Evolutionary conservation across 2,888 invertebrate species (phyloP), one percentile per base, ranked within the genome.

Genomic region (Polydrusus tereticollis): DNA sequence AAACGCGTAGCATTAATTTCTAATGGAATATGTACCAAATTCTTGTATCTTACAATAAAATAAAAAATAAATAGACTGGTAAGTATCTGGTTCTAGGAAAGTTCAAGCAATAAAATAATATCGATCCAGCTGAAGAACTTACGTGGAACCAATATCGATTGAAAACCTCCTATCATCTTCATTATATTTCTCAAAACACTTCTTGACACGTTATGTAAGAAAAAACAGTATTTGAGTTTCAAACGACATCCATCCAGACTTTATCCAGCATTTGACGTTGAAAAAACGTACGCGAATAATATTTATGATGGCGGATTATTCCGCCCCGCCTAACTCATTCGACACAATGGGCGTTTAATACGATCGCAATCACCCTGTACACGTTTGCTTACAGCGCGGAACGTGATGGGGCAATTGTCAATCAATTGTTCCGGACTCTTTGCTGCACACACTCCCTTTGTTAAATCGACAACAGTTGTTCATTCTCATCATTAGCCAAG

Each of bases 361-460:
- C 60, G 41, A 33, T 52, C 52, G 41, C 59, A 50, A 68, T 59
- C 58, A 45, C 65, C 65, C 55, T 57, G 59, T 72, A 57, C 58
- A 63, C 59, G 47, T 59, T 64, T 71, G 74, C 74, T 74, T 73
- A 70, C 69, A 38, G 58, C 64, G 74, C 74, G 73, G 67, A 76
- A 70, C 72, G 52, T 62, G 70, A 65, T 62, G 70, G 74, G 72
- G 72, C 70, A 74, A 75, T 76, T 76, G 76, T 75, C 75, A 74
- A 76, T 76, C 76, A 76, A 75, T 76, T 75, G 76, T 65, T 60
- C 41, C 60, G 63, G 29, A 45, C 69, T 73, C 73, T 71, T 72
- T 70, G 69, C 58, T 52, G 68, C 57, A 70, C 68, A 68, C 52
- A 36, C 58, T 6, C 60, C 71, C 63, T 72, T 69, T 45, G 41